phyloP scores from a whole-genome alignment of 2,113 vertebrate genomes.

The Acrocephalus kingi region DNA sequence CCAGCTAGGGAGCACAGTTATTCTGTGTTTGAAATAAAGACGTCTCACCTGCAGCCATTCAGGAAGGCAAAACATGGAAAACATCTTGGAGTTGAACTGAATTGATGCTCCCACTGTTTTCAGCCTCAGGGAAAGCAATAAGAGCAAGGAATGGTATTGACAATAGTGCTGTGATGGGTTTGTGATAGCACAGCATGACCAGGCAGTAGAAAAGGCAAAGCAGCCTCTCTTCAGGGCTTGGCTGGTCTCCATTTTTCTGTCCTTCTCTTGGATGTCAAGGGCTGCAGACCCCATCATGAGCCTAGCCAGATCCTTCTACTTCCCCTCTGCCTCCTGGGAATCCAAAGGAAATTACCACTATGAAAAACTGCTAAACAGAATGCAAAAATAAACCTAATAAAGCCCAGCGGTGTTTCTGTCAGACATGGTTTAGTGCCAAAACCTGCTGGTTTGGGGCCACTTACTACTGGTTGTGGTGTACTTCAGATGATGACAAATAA shows the following conservation, averaged over 20 bases:
- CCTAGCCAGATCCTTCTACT: not conserved
- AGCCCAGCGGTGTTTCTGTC: not conserved
- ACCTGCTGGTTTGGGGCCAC: not conserved
- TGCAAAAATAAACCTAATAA: not conserved
- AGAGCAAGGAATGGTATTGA: not conserved
- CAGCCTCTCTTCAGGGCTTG: not conserved
- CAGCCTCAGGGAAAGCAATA: not conserved
- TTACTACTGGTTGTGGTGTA: not conserved
- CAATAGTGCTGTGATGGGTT: not conserved
- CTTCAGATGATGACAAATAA: not conserved
- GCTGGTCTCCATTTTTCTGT: not conserved
- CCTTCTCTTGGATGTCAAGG: not conserved
- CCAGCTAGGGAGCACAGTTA: not conserved
- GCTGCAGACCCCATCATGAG: not conserved
- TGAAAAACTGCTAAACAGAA: not conserved
- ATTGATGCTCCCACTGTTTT: not conserved
- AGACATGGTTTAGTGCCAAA: not conserved
- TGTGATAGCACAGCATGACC: not conserved
- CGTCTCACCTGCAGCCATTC: not conserved
- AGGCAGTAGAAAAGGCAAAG: not conserved
- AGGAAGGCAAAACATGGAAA: not conserved
- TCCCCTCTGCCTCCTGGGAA: not conserved
- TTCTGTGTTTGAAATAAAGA: not conserved
- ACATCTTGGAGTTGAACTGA: not conserved
- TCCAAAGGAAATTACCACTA: not conserved